phyloP scores from a whole-genome alignment of 2,797 vertebrate species.

The Rhinichthys osculus region DNA sequence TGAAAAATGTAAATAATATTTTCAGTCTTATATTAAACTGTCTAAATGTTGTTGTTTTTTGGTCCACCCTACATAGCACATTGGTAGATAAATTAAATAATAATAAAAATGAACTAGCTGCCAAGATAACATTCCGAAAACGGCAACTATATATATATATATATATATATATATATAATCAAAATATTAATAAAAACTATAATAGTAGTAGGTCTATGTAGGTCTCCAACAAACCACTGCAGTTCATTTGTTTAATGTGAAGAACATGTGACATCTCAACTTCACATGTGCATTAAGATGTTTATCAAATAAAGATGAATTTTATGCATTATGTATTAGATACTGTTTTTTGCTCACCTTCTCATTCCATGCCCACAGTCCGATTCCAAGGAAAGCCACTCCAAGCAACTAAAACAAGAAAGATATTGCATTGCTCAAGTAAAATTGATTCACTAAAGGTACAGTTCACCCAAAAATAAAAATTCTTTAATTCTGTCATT shows the following conservation, averaged over 20 bases:
- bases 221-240: not conserved
- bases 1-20: not conserved
- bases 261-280: not conserved
- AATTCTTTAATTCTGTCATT: not conserved
- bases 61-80: not conserved
- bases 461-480: not conserved
- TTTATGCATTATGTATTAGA: not conserved
- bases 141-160: not conserved
- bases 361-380: slow-evolving; percentile 91
- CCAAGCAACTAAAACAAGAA: slow-evolving; percentile 81
- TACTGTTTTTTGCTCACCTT: slow-evolving; percentile 76
- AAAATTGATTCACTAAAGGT: not conserved
- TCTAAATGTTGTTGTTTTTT: not conserved
- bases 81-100: not conserved
- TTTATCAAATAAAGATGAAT: not conserved
- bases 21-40: not conserved
- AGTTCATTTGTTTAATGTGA: not conserved
- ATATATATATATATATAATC: not conserved
- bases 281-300: not conserved
- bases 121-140: not conserved
- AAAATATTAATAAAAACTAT: not conserved
- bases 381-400: slow-evolving; percentile 88
- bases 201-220: not conserved
- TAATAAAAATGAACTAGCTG: not conserved
- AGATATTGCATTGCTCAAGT: not conserved